Evolutionary conservation across 2,888 invertebrate species (phyloP), one percentile per base, ranked within the genome.

Genomic region (Macropis europaea): DNA sequence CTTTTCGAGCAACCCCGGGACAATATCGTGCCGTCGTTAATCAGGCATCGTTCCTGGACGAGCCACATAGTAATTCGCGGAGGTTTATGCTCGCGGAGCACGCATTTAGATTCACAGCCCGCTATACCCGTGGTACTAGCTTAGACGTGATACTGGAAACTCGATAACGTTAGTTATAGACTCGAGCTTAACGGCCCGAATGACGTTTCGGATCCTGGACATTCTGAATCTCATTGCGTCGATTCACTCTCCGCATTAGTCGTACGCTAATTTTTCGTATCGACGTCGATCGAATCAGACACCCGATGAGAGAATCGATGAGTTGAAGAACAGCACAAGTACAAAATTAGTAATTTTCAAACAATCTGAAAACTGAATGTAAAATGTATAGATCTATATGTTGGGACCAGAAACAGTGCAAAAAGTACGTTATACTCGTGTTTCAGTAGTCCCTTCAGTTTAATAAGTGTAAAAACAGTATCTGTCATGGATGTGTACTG

Each of bases 21-120:
- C 81, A 82, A 82, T 82, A 81, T 82, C 73, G 81, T 77, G 77
- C 79, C 77, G 77, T 82, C 81, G 81, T 80, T 80, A 82, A 82
- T 82, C 81, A 81, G 79, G 75, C 81, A 81, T 82, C 81, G 81
- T 81, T 82, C 82, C 80, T 82, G 77, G 73, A 82, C 73, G 77
- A 81, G 79, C 81, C 82, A 68, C 74, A 71, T 70, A 81, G 79
- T 81, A 82, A 81, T 81, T 81, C 81, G 73, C 69, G 74, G 59
- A 70, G 82, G 80, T 81, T 81, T 81, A 74, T 67, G 61, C 69
- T 56, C 73, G 76, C 67, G 61, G 68, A 56, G 68, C 66, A 64
- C 71, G 77, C 73, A 67, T 72, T 74, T 76, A 76, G 72, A 76
- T 72, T 64, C 72, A 68, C 61, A 48, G 36, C 42, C 42, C 9